phyloP scores from a whole-genome alignment of 2,113 vertebrate species.

The Oreochromis aureus region DNA sequence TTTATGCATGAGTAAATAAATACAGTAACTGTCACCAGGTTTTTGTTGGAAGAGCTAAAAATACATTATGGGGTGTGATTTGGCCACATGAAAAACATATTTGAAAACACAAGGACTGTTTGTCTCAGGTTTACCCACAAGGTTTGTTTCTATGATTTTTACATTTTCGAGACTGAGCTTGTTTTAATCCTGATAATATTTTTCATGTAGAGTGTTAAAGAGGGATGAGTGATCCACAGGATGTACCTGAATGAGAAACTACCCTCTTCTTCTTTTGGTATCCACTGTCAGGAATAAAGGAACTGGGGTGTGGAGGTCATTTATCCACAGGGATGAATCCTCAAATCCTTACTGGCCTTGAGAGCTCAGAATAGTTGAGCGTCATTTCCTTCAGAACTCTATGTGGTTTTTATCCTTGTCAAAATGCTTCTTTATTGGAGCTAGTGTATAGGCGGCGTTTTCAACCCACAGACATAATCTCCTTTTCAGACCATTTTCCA shows the following conservation, averaged over 20 bases:
- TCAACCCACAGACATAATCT: background rate
- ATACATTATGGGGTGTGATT: background rate
- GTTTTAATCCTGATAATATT: background rate
- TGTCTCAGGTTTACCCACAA: background rate
- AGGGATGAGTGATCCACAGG: background rate
- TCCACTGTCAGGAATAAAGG: background rate
- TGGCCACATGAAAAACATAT: background rate
- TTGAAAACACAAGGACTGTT: background rate
- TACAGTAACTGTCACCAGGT: background rate
- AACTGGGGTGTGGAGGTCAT: background rate
- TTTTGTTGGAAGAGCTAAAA: background rate
- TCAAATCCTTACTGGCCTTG: background rate
- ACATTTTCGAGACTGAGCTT: background rate
- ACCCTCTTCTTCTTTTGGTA: background rate
- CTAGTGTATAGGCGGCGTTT: background rate
- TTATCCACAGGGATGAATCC: background rate
- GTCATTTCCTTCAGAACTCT: background rate
- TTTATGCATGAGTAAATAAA: slow-evolving; percentile 24
- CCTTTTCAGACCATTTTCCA: background rate
- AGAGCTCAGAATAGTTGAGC: background rate
- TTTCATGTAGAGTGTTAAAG: background rate
- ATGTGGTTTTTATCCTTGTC: background rate
- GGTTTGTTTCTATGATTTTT: background rate
- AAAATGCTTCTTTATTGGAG: background rate
- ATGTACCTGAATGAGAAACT: background rate